phyloP scores from a whole-genome alignment of 2,888 invertebrate species.

The Loripinus fragilis region DNA sequence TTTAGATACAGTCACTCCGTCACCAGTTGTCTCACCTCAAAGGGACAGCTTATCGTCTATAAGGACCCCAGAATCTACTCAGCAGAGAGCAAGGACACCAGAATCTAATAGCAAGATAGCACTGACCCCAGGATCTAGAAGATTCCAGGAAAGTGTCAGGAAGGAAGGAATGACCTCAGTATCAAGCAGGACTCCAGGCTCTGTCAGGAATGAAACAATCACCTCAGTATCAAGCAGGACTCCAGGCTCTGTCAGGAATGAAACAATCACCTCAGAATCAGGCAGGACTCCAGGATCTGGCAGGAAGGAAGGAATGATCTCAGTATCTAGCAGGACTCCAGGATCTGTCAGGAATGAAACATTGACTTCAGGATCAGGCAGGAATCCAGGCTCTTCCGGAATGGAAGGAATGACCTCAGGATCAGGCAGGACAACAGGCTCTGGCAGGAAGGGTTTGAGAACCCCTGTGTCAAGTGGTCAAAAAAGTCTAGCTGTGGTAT shows the following conservation, averaged over 20 bases:
- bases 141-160: background rate
- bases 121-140: background rate
- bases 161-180: background rate
- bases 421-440: background rate
- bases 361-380: background rate
- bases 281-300: too few species aligned
- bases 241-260: too few species aligned
- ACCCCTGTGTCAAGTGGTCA: background rate
- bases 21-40: constrained; percentile 29
- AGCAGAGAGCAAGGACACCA: background rate
- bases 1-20: constrained; percentile 29
- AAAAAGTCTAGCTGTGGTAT: background rate
- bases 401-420: too few species aligned
- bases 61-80: background rate
- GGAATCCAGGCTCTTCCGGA: background rate
- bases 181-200: too few species aligned
- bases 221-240: too few species aligned
- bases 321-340: background rate
- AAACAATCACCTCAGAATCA: too few species aligned
- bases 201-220: too few species aligned
- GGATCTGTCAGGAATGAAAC: too few species aligned
- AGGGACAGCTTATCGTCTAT: background rate
- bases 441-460: background rate
- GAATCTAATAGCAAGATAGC: background rate
- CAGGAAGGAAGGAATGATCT: background rate